Percentiles rank a stretch among this genome's conserved stretches.
phyloP scores from a whole-genome alignment of 2,113 vertebrate species.

The Caloenas nicobarica region DNA sequence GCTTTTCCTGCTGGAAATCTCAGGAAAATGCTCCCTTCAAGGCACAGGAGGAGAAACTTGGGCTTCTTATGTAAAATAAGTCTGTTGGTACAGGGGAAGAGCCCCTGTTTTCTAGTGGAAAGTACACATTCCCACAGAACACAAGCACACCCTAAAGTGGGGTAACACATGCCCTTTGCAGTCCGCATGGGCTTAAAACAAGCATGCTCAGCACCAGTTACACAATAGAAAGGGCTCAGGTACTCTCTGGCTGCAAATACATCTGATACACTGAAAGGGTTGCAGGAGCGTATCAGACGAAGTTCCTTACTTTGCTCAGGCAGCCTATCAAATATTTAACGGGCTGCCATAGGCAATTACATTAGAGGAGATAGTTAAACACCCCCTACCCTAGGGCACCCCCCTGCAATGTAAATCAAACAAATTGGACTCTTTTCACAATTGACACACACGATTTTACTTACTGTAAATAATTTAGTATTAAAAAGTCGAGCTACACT shows the following conservation, averaged over 20 bases:
- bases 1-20: background rate
- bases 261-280: conserved; percentile 43
- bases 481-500: conserved; percentile 71
- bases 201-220: background rate
- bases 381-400: conserved; percentile 81
- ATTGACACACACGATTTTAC: conserved; percentile 93
- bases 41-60: background rate
- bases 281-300: conserved; percentile 58
- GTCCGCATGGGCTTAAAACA: background rate
- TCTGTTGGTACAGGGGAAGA: rapidly evolving
- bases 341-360: conserved; percentile 92
- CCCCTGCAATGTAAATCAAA: conserved; percentile 81
- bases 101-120: background rate
- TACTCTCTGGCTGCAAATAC: conserved; percentile 32
- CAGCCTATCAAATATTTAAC: conserved; percentile 94
- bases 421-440: conserved; percentile 89
- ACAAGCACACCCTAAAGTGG: background rate
- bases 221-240: conserved; percentile 24
- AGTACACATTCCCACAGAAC: rapidly evolving
- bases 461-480: conserved; percentile 89
- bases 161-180: background rate
- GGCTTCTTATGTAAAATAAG: background rate
- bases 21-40: background rate
- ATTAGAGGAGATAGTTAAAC: conserved; percentile 93
- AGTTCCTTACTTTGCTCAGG: conserved; percentile 86